These are phyloP conservation scores for Acinonyx jubatus DNA, from an alignment of 2,113 vertebrate species.

Conservation along the genomic window DNA sequence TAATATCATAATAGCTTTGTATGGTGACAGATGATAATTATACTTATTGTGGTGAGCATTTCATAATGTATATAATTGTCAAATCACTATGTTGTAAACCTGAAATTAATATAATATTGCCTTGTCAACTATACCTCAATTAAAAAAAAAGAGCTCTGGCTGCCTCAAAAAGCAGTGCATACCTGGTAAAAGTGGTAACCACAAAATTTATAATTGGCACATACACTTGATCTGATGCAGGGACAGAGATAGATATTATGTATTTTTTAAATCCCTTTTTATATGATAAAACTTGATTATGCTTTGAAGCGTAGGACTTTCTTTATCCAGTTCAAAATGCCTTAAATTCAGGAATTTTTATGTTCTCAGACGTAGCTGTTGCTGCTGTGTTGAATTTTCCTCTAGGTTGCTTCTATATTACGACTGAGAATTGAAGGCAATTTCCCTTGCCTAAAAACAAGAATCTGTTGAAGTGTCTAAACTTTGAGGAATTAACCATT, in stretches of 20 bases:
- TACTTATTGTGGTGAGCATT: neutral
- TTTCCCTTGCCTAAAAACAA: conserved; percentile 24
- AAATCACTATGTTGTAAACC: neutral
- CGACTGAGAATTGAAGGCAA: neutral
- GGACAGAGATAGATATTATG: neutral
- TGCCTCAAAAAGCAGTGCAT: neutral
- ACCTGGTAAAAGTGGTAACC: neutral
- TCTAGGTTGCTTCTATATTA: neutral
- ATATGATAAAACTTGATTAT: neutral
- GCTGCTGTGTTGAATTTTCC: neutral
- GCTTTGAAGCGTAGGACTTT: neutral
- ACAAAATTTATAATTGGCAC: neutral
- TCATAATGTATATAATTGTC: neutral
- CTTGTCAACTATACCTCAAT: neutral
- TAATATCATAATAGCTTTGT: neutral
- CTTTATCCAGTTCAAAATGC: neutral
- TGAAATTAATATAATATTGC: neutral
- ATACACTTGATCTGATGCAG: neutral
- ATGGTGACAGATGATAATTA: neutral
- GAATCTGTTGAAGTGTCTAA: conserved; percentile 26
- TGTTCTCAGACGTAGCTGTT: neutral
- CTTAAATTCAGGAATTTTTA: conserved; percentile 13
- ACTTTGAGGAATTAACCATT: conserved; percentile 21
- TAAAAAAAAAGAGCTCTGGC: neutral
- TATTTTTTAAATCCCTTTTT: neutral